Evolutionary conservation across 2,113 vertebrate genomes (phyloP), one percentile per base, ranked within the genome.

Genomic region (Archilochus colubris): DNA sequence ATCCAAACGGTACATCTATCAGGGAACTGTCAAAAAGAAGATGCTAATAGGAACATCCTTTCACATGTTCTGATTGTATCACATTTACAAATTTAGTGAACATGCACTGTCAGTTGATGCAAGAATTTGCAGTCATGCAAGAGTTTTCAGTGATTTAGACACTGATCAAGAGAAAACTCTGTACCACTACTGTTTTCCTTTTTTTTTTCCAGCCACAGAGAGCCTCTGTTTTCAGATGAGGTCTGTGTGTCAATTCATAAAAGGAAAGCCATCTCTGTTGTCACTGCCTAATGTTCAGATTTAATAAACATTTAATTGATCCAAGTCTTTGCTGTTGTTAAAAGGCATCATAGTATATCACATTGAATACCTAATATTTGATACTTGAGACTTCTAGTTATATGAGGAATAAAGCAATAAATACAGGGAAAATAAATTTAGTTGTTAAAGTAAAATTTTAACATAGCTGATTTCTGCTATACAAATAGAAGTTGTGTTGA

Each of bases 61-160:
- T 97, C 54, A 46, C 55, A 25, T 67, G 9, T 87, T 80, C 59
- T 91, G 89, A 84, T 82, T 54, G 88, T 70, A 92, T 68, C 67
- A 55, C 72, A 89, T 48, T 19, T 68, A 83, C 78, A 74, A 67
- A 70, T 95, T 89, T 83, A 89, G 51, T 0, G 1, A 86, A 67
- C 69, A 57, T 27, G 36, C 20, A 22, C 85, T 94, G 72, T 50
- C 89, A 84, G 69, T 87, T 61, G 61, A 70, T 77, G 48, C 22
- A 57, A 82, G 94, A 96, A 95, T 89, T 93, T 96, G 55, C 75
- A 91, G 75, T 63, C 83, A 74, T 84, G 80, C 82, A 81, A 88
- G 86, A 75, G 22, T 84, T 96, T 68, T 80, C 54, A 1, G 84
- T 96, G 88, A 83, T 94, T 94, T 96, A 93, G 86, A 81, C 57